These are phyloP conservation scores for Notothenia coriiceps DNA, from an alignment of 2,113 vertebrate genomes.

Conservation along the genomic window DNA sequence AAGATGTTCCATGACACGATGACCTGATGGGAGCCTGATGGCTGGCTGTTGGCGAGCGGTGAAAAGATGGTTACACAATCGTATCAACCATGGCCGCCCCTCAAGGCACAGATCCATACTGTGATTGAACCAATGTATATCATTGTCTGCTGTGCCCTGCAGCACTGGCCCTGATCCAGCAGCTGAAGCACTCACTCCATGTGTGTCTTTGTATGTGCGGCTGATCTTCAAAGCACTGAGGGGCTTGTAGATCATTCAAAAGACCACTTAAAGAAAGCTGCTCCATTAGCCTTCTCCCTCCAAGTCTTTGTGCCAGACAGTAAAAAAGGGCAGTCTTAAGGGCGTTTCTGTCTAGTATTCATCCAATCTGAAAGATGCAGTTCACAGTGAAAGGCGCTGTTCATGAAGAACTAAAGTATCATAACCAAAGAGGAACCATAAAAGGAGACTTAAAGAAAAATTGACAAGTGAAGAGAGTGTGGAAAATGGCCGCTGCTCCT, in stretches of 20 bases:
- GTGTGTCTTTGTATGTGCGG: constrained; percentile 22
- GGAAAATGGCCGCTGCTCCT: constrained; percentile 12
- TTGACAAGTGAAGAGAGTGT: neutral
- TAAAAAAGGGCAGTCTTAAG: constrained; percentile 11
- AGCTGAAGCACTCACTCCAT: constrained; percentile 24
- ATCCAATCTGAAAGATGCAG: constrained; percentile 23
- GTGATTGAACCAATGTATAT: constrained; percentile 46
- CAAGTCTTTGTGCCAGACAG: constrained; percentile 9
- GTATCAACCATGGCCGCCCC: constrained; percentile 36
- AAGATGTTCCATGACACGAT: constrained; percentile 20
- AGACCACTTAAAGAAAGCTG: constrained; percentile 21
- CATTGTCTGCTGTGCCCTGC: constrained; percentile 41
- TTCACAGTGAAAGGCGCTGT: neutral
- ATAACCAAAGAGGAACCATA: neutral
- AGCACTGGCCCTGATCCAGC: constrained; percentile 46
- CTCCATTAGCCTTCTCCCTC: constrained; percentile 13
- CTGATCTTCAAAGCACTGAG: constrained; percentile 23
- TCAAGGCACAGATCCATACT: constrained; percentile 59
- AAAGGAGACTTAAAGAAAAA: neutral
- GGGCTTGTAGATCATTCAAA: constrained; percentile 41
- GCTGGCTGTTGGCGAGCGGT: constrained; percentile 7
- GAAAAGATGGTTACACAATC: constrained; percentile 33
- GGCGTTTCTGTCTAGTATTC: constrained; percentile 11
- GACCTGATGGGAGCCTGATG: constrained; percentile 16
- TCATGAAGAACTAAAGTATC: neutral